A percentile compares a stretch with the other conserved stretches of the same genome.
Evolutionary conservation across 2,797 vertebrate species (phyloP).

Genomic region (Rallus crepitans): DNA sequence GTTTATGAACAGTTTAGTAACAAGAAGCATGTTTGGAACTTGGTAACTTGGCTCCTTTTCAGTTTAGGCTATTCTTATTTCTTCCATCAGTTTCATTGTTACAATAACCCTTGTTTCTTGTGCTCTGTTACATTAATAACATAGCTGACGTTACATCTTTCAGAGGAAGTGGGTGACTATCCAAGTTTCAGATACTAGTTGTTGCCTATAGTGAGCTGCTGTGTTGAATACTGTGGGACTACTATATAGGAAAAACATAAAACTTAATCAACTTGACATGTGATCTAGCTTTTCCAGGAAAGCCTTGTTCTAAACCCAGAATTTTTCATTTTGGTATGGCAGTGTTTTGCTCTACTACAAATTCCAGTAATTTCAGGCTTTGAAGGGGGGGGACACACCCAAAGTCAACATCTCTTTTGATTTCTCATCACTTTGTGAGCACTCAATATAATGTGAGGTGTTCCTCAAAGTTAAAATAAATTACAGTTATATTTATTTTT

Average conservation of each 20-base stretch:
- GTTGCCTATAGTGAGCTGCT: neutral
- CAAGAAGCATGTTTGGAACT: neutral
- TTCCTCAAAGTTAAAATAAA: neutral
- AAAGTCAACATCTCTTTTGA: too few relatives aligned
- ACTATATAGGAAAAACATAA: neutral
- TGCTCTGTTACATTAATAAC: neutral
- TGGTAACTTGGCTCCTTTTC: neutral
- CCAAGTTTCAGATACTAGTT: neutral
- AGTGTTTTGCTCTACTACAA: accelerated
- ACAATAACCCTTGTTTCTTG: neutral
- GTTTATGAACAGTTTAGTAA: neutral
- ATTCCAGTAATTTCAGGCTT: neutral
- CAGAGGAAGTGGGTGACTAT: neutral
- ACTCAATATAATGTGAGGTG: neutral
- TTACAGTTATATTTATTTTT: neutral
- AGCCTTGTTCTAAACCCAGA: neutral
- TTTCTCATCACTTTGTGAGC: neutral
- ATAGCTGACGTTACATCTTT: neutral
- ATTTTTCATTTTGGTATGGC: accelerated
- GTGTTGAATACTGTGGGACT: too few relatives aligned
- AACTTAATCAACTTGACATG: neutral
- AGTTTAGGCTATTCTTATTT: neutral
- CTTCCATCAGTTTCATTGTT: neutral
- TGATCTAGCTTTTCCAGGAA: neutral
- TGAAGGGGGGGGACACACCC: neutral